Evolutionary conservation across 2,113 vertebrate species (phyloP).

Genomic region (Thalassoma bifasciatum): DNA sequence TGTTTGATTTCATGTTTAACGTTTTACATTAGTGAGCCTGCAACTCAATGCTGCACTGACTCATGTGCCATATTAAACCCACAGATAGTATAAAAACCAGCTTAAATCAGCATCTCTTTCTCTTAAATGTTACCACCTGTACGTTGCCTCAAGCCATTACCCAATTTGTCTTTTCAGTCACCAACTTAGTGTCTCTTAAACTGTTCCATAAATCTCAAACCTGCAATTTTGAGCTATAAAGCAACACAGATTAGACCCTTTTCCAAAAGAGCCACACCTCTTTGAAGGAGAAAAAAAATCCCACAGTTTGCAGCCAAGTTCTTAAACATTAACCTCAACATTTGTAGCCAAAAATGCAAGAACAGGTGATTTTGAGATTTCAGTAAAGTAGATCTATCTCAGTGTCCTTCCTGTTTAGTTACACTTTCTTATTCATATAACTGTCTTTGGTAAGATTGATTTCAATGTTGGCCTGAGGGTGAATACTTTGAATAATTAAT

Average conservation of each 20-base stretch:
- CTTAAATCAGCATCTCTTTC: not conserved
- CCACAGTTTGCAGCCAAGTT: not conserved
- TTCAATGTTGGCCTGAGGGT: no score
- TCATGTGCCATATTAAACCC: conserved; percentile 19
- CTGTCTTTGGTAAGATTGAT: no score
- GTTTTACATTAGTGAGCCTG: conserved; percentile 24
- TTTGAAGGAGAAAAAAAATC: not conserved
- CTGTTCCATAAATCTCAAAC: not conserved
- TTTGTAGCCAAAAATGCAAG: not conserved
- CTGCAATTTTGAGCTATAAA: not conserved
- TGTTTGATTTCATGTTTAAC: conserved; percentile 26
- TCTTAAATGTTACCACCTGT: not conserved
- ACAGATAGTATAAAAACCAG: not conserved
- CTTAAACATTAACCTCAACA: not conserved
- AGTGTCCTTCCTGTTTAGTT: no score
- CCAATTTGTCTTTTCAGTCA: not conserved
- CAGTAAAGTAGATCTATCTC: no score
- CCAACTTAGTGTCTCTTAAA: not conserved
- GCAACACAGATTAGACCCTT: not conserved
- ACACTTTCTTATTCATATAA: no score
- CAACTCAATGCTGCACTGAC: conserved; percentile 46
- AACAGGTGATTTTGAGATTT: no score
- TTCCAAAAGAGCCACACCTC: not conserved
- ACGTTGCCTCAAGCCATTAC: not conserved
- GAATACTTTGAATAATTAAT: no score